phyloP scores from a whole-genome alignment of 2,888 invertebrate genomes.

The Cerastis leucographa region DNA sequence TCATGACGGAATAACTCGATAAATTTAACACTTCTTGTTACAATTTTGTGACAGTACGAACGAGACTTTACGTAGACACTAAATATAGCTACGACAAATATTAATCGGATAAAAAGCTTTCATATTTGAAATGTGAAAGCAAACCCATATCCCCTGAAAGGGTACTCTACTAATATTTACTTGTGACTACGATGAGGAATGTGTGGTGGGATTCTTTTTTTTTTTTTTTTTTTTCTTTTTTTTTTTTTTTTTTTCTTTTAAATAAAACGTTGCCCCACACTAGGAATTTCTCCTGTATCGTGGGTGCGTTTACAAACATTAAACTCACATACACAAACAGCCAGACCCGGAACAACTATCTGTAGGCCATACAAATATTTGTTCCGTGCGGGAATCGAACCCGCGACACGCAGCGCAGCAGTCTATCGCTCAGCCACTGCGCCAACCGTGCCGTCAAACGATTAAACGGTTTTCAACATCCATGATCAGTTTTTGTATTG shows the following conservation, averaged over 20 bases:
- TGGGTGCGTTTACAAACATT: too few relatives aligned
- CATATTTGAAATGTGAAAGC: constrained; percentile 54
- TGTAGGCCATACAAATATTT: too few relatives aligned
- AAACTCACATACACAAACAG: too few relatives aligned
- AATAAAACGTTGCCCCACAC: too few relatives aligned
- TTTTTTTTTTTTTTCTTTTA: too few relatives aligned
- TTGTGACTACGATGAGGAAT: constrained; percentile 29
- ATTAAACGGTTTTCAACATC: constrained; percentile 34
- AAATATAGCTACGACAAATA: constrained; percentile 52
- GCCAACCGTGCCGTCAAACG: too few relatives aligned
- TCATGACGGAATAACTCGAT: neutral
- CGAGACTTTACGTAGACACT: neutral
- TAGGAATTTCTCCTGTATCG: too few relatives aligned
- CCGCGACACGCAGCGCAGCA: too few relatives aligned
- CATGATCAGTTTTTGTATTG: constrained; percentile 19
- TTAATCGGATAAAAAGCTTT: constrained; percentile 66
- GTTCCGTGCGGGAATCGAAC: too few relatives aligned
- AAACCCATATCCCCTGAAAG: constrained; percentile 50
- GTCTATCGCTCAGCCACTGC: too few relatives aligned
- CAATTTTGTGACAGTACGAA: neutral
- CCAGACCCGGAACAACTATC: too few relatives aligned
- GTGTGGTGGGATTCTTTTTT: constrained; percentile 13
- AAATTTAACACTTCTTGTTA: neutral
- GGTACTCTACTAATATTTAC: constrained; percentile 59
- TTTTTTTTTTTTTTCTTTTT: too few relatives aligned